Evolutionary conservation across 2,888 invertebrate genomes (phyloP).

Genomic region (Oegoconia quadripuncta): DNA sequence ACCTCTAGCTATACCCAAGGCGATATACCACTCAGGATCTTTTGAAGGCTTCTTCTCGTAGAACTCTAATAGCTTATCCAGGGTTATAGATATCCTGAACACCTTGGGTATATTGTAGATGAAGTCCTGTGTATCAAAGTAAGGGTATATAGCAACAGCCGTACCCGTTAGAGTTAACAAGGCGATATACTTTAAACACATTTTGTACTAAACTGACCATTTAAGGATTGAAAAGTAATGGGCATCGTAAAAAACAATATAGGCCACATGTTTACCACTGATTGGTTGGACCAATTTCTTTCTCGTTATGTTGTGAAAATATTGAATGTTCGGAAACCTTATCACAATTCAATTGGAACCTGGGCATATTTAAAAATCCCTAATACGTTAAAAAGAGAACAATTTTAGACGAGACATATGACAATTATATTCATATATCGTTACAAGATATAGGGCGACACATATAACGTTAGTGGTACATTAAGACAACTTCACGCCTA

Average conservation of each 20-base stretch:
- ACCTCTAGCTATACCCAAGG: conserved; percentile 65
- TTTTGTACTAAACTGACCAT: conserved; percentile 47
- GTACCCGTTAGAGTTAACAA: conserved; percentile 32
- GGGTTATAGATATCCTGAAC: conserved; percentile 60
- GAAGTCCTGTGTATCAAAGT: conserved; percentile 72
- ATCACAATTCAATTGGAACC: too few relatives aligned
- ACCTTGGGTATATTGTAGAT: conserved; percentile 74
- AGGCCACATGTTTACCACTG: conserved; percentile 37
- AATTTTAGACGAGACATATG: too few relatives aligned
- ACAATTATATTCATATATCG: too few relatives aligned
- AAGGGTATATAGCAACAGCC: conserved; percentile 58
- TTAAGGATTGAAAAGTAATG: conserved; percentile 32
- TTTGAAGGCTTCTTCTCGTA: conserved; percentile 71
- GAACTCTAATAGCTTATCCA: conserved; percentile 61
- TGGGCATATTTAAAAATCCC: too few relatives aligned
- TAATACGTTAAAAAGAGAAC: too few relatives aligned
- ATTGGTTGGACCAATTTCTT: conserved; percentile 10
- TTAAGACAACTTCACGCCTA: too few relatives aligned
- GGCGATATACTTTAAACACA: conserved; percentile 49
- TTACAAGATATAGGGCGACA: too few relatives aligned
- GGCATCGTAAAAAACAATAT: conserved; percentile 33
- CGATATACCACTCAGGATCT: conserved; percentile 69
- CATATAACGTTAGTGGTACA: too few relatives aligned
- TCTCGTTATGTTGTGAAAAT: too few relatives aligned
- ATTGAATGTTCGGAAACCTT: too few relatives aligned